A percentile compares a stretch with the other conserved stretches of the same genome.
Evolutionary conservation across 2,888 invertebrate genomes (phyloP).

Genomic region (Ormyrus pomaceus): DNA sequence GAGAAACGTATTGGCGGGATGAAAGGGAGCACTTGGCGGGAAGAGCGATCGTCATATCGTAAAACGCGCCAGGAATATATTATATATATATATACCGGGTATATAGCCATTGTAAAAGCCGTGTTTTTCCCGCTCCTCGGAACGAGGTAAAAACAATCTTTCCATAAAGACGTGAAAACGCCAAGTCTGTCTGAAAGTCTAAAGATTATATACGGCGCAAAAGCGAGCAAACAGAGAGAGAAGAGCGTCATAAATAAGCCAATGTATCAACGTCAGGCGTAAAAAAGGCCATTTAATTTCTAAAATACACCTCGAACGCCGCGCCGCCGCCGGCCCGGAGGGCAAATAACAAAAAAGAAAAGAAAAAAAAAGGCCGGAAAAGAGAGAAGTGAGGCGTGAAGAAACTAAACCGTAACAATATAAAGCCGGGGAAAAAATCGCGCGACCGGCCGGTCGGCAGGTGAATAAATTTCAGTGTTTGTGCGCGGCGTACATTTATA

Average conservation of each 20-base stretch:
- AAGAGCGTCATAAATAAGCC: constrained; percentile 48
- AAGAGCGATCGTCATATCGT: constrained; percentile 19
- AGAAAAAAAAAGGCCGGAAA: not conserved
- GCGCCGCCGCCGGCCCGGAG: constrained; percentile 15
- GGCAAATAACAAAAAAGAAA: constrained; percentile 3
- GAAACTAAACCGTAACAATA: constrained; percentile 28
- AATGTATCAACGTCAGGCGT: constrained; percentile 48
- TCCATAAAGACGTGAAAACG: constrained; percentile 35
- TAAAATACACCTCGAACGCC: constrained; percentile 44
- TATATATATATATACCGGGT: constrained; percentile 13
- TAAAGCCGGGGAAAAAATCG: not conserved
- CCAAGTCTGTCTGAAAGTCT: constrained; percentile 8
- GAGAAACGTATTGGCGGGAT: constrained; percentile 22
- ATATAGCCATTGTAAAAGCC: constrained; percentile 27
- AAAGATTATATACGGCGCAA: constrained; percentile 2
- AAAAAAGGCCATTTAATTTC: constrained; percentile 43
- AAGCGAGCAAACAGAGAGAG: constrained; percentile 23
- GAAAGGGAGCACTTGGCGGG: not conserved
- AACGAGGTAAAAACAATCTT: constrained; percentile 39
- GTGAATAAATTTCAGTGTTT: constrained; percentile 18
- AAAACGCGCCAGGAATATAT: not conserved
- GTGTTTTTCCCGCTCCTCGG: not conserved
- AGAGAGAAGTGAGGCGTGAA: constrained; percentile 40
- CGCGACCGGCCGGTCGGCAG: not conserved
- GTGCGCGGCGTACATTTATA: not conserved